These are phyloP conservation scores for Marasmarcha lunaedactyla DNA, from an alignment of 2,888 invertebrate species.

Conservation along the genomic window DNA sequence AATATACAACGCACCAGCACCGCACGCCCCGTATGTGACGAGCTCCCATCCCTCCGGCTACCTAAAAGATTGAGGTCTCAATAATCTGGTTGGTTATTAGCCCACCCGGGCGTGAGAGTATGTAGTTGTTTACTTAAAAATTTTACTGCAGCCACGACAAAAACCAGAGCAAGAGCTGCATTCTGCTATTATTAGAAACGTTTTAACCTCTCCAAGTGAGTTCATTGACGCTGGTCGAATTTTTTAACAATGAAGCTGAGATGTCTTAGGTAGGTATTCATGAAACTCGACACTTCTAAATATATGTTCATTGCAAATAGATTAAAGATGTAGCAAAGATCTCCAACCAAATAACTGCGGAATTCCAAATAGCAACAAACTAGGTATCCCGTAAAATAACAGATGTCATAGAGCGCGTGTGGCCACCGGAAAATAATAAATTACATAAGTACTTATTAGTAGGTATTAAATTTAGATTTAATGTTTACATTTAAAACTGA, in stretches of 20 bases:
- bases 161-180: conserved; percentile 56
- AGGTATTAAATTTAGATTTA: no score
- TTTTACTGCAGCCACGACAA: conserved; percentile 66
- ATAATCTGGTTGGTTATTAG: conserved; percentile 18
- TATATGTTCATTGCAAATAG: no score
- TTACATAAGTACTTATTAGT: no score
- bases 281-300: no score
- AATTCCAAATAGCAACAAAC: no score
- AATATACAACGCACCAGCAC: conserved; percentile 15
- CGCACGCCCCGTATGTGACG: conserved; percentile 17
- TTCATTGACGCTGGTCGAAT: conserved; percentile 43
- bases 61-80: no score
- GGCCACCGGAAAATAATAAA: conserved; percentile 38
- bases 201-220: conserved; percentile 54
- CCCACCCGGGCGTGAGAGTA: conserved; percentile 60
- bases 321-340: no score
- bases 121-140: conserved; percentile 62
- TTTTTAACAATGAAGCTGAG: conserved; percentile 12
- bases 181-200: conserved; percentile 49
- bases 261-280: no score
- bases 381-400: conserved; percentile 1
- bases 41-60: no score
- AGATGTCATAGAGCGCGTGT: conserved; percentile 28
- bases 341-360: no score
- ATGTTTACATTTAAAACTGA: no score